These are phyloP conservation scores for Myodes glareolus DNA, from an alignment of 2,113 vertebrate genomes.

Conservation along the genomic window DNA sequence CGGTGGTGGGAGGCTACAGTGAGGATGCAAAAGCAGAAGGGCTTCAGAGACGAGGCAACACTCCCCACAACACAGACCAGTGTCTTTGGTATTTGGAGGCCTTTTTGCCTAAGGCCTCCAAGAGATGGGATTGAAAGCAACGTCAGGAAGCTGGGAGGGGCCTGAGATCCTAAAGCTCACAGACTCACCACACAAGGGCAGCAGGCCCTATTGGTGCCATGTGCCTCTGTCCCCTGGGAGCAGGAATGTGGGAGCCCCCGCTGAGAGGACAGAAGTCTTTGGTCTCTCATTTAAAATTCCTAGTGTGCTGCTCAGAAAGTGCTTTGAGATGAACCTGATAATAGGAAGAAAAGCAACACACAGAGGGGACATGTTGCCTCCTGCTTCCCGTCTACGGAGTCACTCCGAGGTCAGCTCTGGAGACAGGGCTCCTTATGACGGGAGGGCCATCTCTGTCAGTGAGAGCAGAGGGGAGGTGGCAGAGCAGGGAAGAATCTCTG, in stretches of 20 bases:
- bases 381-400: not conserved
- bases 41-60: conserved; percentile 55
- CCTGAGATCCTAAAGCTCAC: not conserved
- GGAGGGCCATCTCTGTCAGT: not conserved
- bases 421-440: not conserved
- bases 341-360: not conserved
- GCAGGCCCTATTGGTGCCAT: fast-evolving
- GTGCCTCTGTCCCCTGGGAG: fast-evolving
- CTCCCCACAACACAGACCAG: not conserved
- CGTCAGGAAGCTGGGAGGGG: not conserved
- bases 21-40: not conserved
- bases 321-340: not conserved
- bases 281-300: not conserved
- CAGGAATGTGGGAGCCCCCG: not conserved
- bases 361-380: not conserved
- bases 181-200: fast-evolving
- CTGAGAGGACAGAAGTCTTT: not conserved
- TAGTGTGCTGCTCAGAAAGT: not conserved
- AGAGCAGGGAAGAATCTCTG: not conserved
- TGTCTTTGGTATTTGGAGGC: not conserved
- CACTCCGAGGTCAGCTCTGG: not conserved
- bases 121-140: not conserved
- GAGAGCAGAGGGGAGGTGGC: not conserved
- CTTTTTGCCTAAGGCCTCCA: not conserved
- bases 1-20: not conserved